phyloP scores from a whole-genome alignment of 2,888 invertebrate species.

The Syrphus vitripennis region DNA sequence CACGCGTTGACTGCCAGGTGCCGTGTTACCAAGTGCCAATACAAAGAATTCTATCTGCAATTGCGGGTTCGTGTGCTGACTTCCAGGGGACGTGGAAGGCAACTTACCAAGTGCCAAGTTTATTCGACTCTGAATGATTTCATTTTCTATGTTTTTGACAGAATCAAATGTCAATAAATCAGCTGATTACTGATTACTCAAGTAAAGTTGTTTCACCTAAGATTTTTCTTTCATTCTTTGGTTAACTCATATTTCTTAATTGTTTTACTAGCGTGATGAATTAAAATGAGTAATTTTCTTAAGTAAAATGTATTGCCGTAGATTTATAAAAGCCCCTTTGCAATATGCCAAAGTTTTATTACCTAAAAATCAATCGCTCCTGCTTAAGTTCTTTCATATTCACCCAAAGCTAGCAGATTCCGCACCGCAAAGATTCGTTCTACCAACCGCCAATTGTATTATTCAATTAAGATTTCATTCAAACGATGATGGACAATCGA shows the following conservation, averaged over 20 bases:
- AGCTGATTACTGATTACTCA: background rate
- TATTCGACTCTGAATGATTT: background rate
- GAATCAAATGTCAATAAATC: background rate
- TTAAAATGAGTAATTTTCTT: constrained; percentile 24
- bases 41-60: no score
- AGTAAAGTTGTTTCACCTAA: background rate
- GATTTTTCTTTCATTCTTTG: background rate
- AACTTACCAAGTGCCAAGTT: background rate
- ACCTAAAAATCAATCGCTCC: background rate
- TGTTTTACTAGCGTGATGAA: background rate
- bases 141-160: background rate
- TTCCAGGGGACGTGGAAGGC: no score
- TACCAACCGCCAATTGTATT: background rate
- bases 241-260: background rate
- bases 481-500: constrained; percentile 29
- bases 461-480: constrained; percentile 34
- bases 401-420: background rate
- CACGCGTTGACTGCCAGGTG: no score
- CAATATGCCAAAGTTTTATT: constrained; percentile 12
- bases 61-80: no score
- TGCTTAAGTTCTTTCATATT: background rate
- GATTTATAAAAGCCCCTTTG: constrained; percentile 2
- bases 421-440: background rate
- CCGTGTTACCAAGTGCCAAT: no score
- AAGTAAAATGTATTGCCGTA: constrained; percentile 39